Conservation (phyloP, 2,888 invertebrate species). For the Perithous albicinctus region DNA sequence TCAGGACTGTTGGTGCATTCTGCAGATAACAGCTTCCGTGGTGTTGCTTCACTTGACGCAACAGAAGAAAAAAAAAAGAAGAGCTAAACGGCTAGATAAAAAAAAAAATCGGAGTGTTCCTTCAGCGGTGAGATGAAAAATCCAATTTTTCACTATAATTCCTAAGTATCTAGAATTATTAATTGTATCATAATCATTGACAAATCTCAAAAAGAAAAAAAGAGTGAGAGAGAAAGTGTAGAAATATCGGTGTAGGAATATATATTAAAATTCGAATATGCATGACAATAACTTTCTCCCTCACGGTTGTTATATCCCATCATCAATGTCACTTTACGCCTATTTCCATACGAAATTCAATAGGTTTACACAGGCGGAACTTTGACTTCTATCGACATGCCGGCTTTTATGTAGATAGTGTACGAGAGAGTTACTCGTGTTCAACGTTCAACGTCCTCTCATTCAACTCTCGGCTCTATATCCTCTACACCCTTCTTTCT, state of each 20-base stretch:
- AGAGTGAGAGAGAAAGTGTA: neutral
- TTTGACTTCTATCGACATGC: neutral
- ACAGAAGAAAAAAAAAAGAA: neutral
- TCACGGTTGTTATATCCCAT: neutral
- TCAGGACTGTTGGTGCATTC: neutral
- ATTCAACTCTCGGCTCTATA: constrained; percentile 16
- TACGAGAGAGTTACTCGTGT: neutral
- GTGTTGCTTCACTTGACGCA: neutral
- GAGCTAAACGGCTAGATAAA: no score
- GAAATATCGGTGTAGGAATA: neutral
- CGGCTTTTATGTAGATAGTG: neutral
- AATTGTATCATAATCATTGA: no score
- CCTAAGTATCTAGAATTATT: no score
- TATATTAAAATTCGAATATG: neutral
- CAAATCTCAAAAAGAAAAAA: no score
- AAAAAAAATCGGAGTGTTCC: no score
- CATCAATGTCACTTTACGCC: neutral
- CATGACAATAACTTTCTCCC: constrained; percentile 25
- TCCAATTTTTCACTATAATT: no score
- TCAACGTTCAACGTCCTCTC: constrained; percentile 33
- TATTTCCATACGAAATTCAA: constrained; percentile 21
- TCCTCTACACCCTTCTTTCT: no score
- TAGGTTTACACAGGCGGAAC: neutral
- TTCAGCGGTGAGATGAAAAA: no score
- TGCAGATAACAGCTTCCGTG: neutral